Conservation (phyloP, 2,797 vertebrate species). For the Paedocypris micromegethes region DNA sequence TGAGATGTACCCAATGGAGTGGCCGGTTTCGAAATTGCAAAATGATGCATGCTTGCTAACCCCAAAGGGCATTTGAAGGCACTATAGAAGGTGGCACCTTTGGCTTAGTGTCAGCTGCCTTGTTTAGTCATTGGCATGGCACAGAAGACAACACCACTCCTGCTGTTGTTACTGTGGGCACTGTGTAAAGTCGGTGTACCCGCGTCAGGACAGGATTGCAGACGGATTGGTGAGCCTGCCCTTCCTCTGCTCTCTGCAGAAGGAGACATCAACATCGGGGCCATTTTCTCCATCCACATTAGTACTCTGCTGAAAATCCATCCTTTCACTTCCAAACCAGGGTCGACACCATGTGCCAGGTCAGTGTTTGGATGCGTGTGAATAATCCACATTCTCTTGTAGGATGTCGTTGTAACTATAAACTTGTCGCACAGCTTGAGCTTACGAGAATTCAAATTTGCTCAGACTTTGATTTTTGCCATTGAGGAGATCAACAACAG, state of each 20-base stretch:
- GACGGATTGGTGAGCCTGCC: constrained; percentile 32
- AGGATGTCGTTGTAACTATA: no score
- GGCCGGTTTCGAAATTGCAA: no score
- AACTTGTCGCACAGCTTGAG: constrained; percentile 33
- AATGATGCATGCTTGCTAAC: not conserved
- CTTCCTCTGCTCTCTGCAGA: constrained; percentile 34
- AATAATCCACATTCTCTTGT: no score
- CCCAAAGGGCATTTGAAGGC: not conserved
- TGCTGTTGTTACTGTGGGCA: constrained; percentile 6
- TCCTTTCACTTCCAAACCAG: constrained; percentile 38
- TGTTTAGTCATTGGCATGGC: constrained; percentile 21
- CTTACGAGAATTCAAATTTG: constrained; percentile 46
- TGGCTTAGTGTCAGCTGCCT: not conserved
- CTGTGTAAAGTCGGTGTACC: not conserved
- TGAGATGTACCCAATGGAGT: no score
- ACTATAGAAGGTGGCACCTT: constrained; percentile 11
- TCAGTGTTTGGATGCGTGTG: constrained; percentile 16
- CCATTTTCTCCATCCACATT: constrained; percentile 41
- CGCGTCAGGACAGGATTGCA: constrained; percentile 20
- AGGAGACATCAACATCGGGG: constrained; percentile 47
- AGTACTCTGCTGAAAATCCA: constrained; percentile 11
- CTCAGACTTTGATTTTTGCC: constrained; percentile 52
- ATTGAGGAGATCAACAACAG: constrained; percentile 55
- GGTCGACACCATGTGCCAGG: constrained; percentile 33
- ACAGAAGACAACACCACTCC: not conserved